These are phyloP conservation scores for Steinernema carpocapsae DNA, from an alignment of 2,888 invertebrate genomes.

Conservation along the genomic window DNA sequence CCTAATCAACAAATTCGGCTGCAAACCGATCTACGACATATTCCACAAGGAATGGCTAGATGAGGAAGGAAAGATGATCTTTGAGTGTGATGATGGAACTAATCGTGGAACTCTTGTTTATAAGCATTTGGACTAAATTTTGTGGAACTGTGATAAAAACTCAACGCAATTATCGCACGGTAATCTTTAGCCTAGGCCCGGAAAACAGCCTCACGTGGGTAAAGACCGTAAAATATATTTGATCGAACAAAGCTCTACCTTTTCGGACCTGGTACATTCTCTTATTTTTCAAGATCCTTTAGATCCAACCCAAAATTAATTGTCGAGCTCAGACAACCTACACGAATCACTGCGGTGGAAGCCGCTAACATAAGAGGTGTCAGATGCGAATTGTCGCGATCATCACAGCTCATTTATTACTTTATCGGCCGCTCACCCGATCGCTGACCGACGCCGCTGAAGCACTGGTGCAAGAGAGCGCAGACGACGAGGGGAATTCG, in stretches of 20 bases:
- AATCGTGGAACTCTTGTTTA: constrained; percentile 30
- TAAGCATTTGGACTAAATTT: not conserved
- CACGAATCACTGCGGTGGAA: not conserved
- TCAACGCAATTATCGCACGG: too few species aligned
- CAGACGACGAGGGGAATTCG: constrained; percentile 1
- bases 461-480: not conserved
- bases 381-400: constrained; percentile 22
- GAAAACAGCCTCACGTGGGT: too few species aligned
- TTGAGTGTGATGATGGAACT: constrained; percentile 34
- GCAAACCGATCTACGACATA: constrained; percentile 1
- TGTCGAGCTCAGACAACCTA: constrained; percentile 24
- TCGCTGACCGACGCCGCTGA: not conserved
- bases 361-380: constrained; percentile 27
- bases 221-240: too few species aligned
- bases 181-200: too few species aligned
- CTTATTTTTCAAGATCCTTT: too few species aligned
- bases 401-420: constrained; percentile 4
- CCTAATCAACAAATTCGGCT: too few species aligned
- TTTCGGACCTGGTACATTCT: too few species aligned
- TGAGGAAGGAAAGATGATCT: constrained; percentile 30
- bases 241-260: too few species aligned
- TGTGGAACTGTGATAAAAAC: too few species aligned
- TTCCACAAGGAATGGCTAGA: constrained; percentile 32
- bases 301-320: not conserved
- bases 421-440: not conserved